Conservation (phyloP, 2,888 invertebrate genomes). For the Lutraria lutraria region DNA sequence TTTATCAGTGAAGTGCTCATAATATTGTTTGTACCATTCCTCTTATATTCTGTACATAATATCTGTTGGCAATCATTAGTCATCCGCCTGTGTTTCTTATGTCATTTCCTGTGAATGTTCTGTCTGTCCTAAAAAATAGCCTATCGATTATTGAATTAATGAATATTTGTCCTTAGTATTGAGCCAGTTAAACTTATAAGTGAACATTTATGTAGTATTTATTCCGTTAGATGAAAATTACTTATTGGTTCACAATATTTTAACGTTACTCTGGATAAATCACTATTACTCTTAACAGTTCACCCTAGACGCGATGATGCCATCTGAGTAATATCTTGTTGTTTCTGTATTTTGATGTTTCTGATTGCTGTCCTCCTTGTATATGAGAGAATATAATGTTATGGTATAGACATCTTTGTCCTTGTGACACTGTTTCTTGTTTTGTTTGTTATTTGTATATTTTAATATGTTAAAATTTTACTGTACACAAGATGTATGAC, state of each 20-base stretch:
- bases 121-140: no score
- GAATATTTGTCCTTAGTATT: background rate
- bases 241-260: no score
- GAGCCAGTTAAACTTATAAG: background rate
- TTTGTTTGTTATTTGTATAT: conserved; percentile 18
- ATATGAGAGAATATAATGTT: background rate
- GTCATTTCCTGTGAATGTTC: background rate
- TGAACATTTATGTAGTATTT: no score
- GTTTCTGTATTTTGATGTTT: background rate
- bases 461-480: conserved; percentile 15
- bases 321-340: background rate
- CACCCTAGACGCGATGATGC: background rate
- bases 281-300: no score
- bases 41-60: background rate
- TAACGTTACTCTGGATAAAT: no score
- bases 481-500: background rate
- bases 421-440: background rate
- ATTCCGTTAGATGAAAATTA: no score
- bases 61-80: background rate
- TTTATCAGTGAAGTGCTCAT: conserved; percentile 26
- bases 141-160: no score
- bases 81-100: background rate
- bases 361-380: background rate
- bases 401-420: background rate
- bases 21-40: conserved; percentile 2